A percentile compares a stretch with the other conserved stretches of the same genome.
These are phyloP conservation scores for Odontophorus gujanensis DNA, from an alignment of 2,113 vertebrate genomes.

Conservation along the genomic window DNA sequence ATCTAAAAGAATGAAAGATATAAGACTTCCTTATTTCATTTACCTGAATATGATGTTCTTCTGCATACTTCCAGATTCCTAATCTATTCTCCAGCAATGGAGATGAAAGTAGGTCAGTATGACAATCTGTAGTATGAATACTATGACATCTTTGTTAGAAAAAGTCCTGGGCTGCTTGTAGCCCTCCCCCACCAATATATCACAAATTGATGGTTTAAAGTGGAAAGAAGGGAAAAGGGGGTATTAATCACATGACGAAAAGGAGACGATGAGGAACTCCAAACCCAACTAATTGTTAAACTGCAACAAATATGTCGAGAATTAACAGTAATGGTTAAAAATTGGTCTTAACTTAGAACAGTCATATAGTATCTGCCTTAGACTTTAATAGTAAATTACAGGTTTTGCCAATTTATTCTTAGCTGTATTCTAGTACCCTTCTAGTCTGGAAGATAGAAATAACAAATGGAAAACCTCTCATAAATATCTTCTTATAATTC, in stretches of 20 bases:
- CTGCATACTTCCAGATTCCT: not conserved
- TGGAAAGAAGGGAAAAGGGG: not conserved
- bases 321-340: not conserved
- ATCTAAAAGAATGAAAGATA: slow-evolving; percentile 11
- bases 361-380: not conserved
- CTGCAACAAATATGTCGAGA: not conserved
- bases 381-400: not conserved
- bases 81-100: not conserved
- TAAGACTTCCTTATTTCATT: slow-evolving; percentile 31
- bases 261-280: not conserved
- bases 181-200: not conserved
- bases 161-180: not conserved
- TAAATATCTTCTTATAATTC: not conserved
- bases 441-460: not conserved
- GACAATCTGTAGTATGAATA: not conserved
- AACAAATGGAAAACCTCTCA: not conserved
- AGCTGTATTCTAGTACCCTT: not conserved
- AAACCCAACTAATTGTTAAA: not conserved
- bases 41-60: slow-evolving; percentile 10
- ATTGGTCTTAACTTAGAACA: not conserved
- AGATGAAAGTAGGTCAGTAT: not conserved
- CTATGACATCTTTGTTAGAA: not conserved
- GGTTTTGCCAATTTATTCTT: not conserved
- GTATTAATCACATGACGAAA: not conserved
- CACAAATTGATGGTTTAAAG: not conserved